Evolutionary conservation across 2,797 vertebrate genomes (phyloP), one percentile per base, ranked within the genome.

Genomic region (Hapalemur alaotrensis): DNA sequence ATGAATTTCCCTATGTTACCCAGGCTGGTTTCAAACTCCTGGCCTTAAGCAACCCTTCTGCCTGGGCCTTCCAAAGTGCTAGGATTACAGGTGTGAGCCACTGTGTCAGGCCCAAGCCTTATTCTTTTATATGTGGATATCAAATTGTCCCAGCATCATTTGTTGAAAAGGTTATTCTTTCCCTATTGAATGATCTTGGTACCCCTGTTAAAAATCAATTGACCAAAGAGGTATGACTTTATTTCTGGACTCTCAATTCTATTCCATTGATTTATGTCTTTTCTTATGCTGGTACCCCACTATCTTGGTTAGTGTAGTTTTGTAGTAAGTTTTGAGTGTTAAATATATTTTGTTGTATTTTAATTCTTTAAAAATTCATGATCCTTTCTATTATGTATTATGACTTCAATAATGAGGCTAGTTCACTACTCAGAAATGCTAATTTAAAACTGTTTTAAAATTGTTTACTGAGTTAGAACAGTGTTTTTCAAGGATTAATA

Each of bases 351-450:
- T 70, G 35, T 54, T 81, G 2, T 85, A 70, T 73, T 89, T 91
- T 91, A 91, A 20, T 79, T 83, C 43, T 84, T 86, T 52, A 87
- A 91, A 91, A 89, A 84, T 50, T 78, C 18, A 82, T 15, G 3
- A 54, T 78, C 23, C 14, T 80, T 85, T 83, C 52, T 91, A 70
- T 78, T 83, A 65, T 25, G 0, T 88, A 83, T 75, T 78, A 46
- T 65, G 46, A 86, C 43, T 79, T 95, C n/a, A 88, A 1, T 95
- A 72, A 65, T 92, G 17, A 88, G 41, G 8, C 84, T 80, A 48
- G 38, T 75, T 96, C 79, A 95, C 23, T 25, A 81, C 50, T 85
- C n/a, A 91, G 52, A 94, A 93, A 73, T 69, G 32, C 70, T 86
- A 38, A 63, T 92, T 86, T 63, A 43, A 89, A 81, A 43, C 9